Evolutionary conservation across 2,888 invertebrate species (phyloP).

Genomic region (Rhamnusium bicolor): DNA sequence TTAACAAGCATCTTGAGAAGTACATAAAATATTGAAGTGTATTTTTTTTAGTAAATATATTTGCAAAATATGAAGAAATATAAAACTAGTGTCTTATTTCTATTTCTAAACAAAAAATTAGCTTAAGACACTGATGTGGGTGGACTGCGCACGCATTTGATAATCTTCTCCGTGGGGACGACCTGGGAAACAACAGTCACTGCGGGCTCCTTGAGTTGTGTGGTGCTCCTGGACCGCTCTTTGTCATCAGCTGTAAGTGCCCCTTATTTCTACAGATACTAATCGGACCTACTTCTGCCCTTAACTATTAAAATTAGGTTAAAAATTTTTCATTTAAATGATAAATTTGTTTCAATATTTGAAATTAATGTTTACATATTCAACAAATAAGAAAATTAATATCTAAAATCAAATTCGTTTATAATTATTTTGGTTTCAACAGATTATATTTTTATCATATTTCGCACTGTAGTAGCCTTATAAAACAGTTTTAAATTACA

Average conservation of each 20-base stretch:
- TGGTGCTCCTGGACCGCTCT: slow-evolving; percentile 71
- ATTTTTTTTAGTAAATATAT: background rate
- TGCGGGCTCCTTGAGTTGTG: slow-evolving; percentile 71
- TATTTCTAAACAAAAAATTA: slow-evolving; percentile 54
- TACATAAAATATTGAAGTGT: too few species aligned
- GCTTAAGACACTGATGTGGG: slow-evolving; percentile 48
- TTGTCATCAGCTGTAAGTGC: slow-evolving; percentile 67
- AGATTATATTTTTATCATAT: too few species aligned
- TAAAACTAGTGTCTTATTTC: slow-evolving; percentile 45
- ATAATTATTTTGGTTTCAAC: too few species aligned
- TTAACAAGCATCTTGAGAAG: too few species aligned
- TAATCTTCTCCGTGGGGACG: slow-evolving; percentile 47
- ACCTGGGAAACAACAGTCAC: slow-evolving; percentile 65
- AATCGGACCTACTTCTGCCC: background rate
- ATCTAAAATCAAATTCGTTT: too few species aligned
- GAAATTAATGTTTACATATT: too few species aligned
- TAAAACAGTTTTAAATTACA: too few species aligned
- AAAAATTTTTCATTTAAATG: background rate
- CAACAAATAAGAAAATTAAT: too few species aligned
- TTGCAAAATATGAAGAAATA: slow-evolving; percentile 35
- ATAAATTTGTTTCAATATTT: too few species aligned
- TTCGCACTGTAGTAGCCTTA: too few species aligned
- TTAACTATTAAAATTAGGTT: background rate
- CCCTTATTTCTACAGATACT: slow-evolving; percentile 24
- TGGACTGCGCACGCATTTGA: slow-evolving; percentile 55